These are phyloP conservation scores for Phylloscopus trochilus DNA, from an alignment of 2,113 vertebrate genomes.

Conservation along the genomic window DNA sequence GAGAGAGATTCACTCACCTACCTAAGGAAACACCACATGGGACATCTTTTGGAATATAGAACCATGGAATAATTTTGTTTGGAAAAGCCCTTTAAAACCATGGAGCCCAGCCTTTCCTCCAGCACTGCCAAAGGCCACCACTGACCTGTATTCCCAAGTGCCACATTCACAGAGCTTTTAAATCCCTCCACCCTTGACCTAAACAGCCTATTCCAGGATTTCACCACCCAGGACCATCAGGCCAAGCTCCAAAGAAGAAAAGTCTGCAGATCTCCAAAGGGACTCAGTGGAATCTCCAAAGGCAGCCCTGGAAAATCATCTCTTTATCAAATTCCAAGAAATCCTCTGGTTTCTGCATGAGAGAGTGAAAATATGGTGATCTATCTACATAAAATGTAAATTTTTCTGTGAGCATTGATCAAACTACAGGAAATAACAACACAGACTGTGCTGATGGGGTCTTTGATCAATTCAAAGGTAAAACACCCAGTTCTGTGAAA, in stretches of 20 bases:
- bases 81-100: not conserved
- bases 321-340: not conserved
- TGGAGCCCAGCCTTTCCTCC: too few relatives aligned
- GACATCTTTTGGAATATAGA: not conserved
- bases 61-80: not conserved
- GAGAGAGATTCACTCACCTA: not conserved
- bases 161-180: not conserved
- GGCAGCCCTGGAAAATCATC: not conserved
- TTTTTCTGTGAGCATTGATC: not conserved
- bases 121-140: not conserved
- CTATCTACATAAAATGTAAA: not conserved
- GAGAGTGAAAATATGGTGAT: not conserved
- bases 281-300: not conserved
- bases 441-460: not conserved
- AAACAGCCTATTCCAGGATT: not conserved
- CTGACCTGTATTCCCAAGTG: not conserved
- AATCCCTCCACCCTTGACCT: not conserved
- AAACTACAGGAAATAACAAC: not conserved
- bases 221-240: not conserved
- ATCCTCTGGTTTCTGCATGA: not conserved
- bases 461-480: not conserved
- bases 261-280: not conserved
- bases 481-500: not conserved
- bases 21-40: fast-evolving
- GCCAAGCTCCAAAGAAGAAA: not conserved